These are phyloP conservation scores for Dolichoris vasculosae DNA, from an alignment of 1,140 invertebrate species.

Conservation along the genomic window DNA sequence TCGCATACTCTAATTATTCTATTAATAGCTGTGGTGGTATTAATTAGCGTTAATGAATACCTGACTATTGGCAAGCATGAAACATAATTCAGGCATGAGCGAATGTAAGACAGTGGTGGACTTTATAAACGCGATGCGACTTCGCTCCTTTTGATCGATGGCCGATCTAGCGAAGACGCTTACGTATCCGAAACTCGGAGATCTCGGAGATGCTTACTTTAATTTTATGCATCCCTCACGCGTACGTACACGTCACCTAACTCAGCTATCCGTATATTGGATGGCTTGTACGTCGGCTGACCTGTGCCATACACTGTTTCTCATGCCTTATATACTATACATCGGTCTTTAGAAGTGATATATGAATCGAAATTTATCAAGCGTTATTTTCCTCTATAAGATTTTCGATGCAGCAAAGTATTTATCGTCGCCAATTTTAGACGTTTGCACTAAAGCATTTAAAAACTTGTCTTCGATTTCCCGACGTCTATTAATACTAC, in stretches of 20 bases:
- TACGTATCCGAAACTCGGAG: background rate
- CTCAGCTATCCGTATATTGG: background rate
- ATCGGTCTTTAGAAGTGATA: background rate
- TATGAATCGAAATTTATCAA: background rate
- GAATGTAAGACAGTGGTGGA: background rate
- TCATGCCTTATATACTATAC: background rate
- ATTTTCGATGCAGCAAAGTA: no score
- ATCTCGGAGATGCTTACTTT: background rate
- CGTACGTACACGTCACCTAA: background rate
- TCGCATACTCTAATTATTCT: constrained; percentile 7
- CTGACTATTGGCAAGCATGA: constrained; percentile 63
- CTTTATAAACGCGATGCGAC: constrained; percentile 12
- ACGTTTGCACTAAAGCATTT: no score
- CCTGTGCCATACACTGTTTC: background rate
- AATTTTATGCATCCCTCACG: background rate
- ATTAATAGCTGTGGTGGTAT: constrained; percentile 59
- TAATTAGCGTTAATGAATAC: constrained; percentile 69
- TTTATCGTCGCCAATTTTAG: no score
- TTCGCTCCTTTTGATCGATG: background rate
- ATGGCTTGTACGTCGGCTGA: background rate
- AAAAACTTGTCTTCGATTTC: no score
- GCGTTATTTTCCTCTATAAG: background rate
- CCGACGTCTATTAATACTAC: no score
- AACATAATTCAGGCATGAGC: constrained; percentile 58
- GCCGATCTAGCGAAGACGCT: background rate